Percentiles rank a stretch among this genome's conserved stretches.
These are phyloP conservation scores for Antheraea assamensis DNA, from an alignment of 2,888 invertebrate genomes.

Conservation along the genomic window DNA sequence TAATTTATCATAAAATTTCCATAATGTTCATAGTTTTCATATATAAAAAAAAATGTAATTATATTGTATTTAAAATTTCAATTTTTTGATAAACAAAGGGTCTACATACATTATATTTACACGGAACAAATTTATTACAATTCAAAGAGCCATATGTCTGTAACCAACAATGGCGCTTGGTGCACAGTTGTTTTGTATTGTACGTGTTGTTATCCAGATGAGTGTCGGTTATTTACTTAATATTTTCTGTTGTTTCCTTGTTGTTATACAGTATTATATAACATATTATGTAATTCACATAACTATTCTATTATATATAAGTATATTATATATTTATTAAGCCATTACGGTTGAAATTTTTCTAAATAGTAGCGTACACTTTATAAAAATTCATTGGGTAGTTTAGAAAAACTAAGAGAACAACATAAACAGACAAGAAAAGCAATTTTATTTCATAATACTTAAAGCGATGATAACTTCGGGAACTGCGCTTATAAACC, in stretches of 20 bases:
- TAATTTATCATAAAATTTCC: not conserved
- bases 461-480: not conserved
- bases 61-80: not conserved
- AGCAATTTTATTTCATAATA: too few relatives aligned
- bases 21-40: too few relatives aligned
- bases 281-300: too few relatives aligned
- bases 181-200: not conserved
- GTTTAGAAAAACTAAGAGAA: too few relatives aligned
- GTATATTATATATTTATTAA: too few relatives aligned
- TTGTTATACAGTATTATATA: too few relatives aligned
- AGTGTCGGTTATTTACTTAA: not conserved
- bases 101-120: not conserved
- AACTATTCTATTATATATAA: too few relatives aligned
- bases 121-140: not conserved
- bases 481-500: not conserved
- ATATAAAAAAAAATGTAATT: too few relatives aligned
- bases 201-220: not conserved
- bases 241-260: not conserved
- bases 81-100: not conserved
- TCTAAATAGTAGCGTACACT: too few relatives aligned
- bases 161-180: not conserved
- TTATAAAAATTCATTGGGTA: too few relatives aligned
- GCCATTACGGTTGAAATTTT: too few relatives aligned
- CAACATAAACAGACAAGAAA: too few relatives aligned
- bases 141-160: not conserved